These are phyloP conservation scores for Spodoptera littoralis DNA, from an alignment of 2,888 invertebrate genomes.

Conservation along the genomic window DNA sequence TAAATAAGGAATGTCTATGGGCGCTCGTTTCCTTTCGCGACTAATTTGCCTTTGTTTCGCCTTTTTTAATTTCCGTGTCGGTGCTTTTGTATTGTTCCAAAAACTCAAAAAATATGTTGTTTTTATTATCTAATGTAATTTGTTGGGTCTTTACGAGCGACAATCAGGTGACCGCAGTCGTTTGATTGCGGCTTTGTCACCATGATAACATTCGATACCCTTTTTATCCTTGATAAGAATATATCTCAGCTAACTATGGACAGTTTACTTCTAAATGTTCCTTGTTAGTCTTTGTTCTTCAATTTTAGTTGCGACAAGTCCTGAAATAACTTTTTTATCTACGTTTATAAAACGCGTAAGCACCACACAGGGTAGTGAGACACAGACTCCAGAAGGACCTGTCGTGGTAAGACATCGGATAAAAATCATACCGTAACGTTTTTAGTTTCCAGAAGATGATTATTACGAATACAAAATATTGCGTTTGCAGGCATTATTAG, in stretches of 20 bases:
- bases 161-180: constrained; percentile 13
- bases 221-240: constrained; percentile 24
- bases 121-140: constrained; percentile 65
- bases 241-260: constrained; percentile 18
- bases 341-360: too few relatives aligned
- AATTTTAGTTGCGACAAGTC: constrained; percentile 9
- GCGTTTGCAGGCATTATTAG: too few relatives aligned
- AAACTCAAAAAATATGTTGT: constrained; percentile 68
- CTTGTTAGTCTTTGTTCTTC: constrained; percentile 22
- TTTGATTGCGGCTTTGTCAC: constrained; percentile 21
- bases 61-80: constrained; percentile 81
- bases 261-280: constrained; percentile 17
- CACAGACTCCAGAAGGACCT: too few relatives aligned
- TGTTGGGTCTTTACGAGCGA: constrained; percentile 37
- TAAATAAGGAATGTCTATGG: constrained; percentile 69
- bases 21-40: constrained; percentile 73
- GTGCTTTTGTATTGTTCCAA: constrained; percentile 75
- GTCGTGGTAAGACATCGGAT: too few relatives aligned
- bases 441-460: too few relatives aligned
- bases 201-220: constrained; percentile 43
- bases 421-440: too few relatives aligned
- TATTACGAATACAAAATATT: too few relatives aligned
- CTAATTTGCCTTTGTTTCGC: constrained; percentile 80
- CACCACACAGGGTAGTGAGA: too few relatives aligned
- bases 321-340: neutral